phyloP scores from a whole-genome alignment of 2,888 invertebrate genomes.

The Athalia circularis region DNA sequence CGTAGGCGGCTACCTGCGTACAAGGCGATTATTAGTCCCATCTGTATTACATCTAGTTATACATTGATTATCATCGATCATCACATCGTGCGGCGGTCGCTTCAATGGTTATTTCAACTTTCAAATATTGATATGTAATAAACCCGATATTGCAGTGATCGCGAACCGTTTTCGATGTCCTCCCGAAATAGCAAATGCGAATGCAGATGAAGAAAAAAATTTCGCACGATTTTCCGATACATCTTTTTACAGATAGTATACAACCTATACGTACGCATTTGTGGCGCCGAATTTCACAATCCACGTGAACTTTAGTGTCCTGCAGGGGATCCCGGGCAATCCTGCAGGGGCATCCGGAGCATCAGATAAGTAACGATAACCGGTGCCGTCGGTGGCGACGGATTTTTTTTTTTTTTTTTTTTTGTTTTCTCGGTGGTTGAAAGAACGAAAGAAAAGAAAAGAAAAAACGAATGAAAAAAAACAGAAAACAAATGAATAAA shows the following conservation, averaged over 20 bases:
- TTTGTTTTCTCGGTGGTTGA: not conserved
- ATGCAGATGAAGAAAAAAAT: too few species aligned
- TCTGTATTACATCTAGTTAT: too few species aligned
- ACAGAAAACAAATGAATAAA: not conserved
- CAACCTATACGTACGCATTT: not conserved
- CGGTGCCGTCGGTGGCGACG: constrained; percentile 37
- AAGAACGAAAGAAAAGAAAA: not conserved
- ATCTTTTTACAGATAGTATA: too few species aligned
- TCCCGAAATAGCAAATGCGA: too few species aligned
- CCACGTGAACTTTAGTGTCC: constrained; percentile 38
- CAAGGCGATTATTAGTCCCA: not conserved
- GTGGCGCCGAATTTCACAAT: constrained; percentile 37
- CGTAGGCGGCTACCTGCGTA: constrained; percentile 9
- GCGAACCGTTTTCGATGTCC: too few species aligned
- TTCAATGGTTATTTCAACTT: not conserved
- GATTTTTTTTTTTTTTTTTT: constrained; percentile 37
- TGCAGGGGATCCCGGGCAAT: not conserved
- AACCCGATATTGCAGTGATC: too few species aligned
- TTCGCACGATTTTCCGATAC: too few species aligned
- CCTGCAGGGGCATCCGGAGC: constrained; percentile 29
- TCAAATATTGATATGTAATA: too few species aligned
- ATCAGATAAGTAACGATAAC: constrained; percentile 43
- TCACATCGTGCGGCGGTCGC: not conserved
- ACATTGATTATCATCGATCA: not conserved
- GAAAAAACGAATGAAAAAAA: not conserved